Percentiles rank a stretch among this genome's conserved stretches.
These are phyloP conservation scores for Helobdella robusta DNA, from an alignment of 2,888 invertebrate species.

Conservation along the genomic window DNA sequence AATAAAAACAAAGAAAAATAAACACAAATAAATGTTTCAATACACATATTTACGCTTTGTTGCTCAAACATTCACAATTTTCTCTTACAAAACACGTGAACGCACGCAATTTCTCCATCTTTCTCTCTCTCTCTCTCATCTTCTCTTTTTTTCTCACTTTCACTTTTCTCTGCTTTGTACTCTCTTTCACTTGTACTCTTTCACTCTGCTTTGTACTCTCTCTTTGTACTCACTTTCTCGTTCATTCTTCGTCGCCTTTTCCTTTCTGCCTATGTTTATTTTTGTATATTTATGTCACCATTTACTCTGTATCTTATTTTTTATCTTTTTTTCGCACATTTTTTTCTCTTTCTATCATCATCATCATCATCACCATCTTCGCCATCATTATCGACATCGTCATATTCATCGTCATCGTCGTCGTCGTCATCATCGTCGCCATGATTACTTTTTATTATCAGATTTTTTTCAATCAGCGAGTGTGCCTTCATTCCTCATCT, in stretches of 20 bases:
- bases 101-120: not conserved
- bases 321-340: too few relatives aligned
- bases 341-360: too few relatives aligned
- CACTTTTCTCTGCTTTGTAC: not conserved
- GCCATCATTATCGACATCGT: not conserved
- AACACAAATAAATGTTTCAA: too few relatives aligned
- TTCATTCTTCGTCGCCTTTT: not conserved
- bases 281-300: too few relatives aligned
- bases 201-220: constrained; percentile 2
- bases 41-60: too few relatives aligned
- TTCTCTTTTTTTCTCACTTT: not conserved
- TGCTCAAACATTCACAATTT: not conserved
- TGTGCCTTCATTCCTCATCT: too few relatives aligned
- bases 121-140: not conserved
- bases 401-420: not conserved
- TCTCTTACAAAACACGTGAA: too few relatives aligned
- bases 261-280: not conserved
- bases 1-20: too few relatives aligned
- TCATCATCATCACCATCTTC: too few relatives aligned
- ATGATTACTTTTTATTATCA: not conserved
- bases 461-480: not conserved
- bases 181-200: not conserved
- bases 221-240: not conserved
- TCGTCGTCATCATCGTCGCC: not conserved
- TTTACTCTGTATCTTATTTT: too few relatives aligned